Evolutionary conservation across 2,113 vertebrate genomes (phyloP).

Genomic region (Heloderma charlesbogerti): DNA sequence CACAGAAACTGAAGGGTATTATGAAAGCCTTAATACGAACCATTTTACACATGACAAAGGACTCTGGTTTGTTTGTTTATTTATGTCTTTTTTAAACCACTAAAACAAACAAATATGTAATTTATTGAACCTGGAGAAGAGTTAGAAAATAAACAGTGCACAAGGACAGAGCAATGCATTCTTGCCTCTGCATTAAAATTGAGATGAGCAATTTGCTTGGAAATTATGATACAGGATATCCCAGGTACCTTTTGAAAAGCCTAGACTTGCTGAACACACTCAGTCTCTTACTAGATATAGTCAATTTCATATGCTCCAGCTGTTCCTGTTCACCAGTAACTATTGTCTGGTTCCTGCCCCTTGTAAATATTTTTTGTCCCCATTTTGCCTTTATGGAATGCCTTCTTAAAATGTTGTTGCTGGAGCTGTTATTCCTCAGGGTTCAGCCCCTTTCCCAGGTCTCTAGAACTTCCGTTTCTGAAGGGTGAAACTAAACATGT

Average conservation of each 20-base stretch:
- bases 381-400: not conserved
- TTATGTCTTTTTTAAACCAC: conserved; percentile 32
- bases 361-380: not conserved
- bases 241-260: conserved; percentile 30
- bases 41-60: conserved; percentile 74
- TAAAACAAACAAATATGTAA: conserved; percentile 69
- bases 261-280: not conserved
- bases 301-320: not conserved
- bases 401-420: not conserved
- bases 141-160: conserved; percentile 50
- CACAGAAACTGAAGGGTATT: conserved; percentile 81
- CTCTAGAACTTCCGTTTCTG: not conserved
- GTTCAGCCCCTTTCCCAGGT: not conserved
- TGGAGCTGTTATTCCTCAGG: not conserved
- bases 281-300: not conserved
- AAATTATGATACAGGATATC: conserved; percentile 21
- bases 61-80: conserved; percentile 52
- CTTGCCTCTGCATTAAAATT: not conserved
- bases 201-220: conserved; percentile 14
- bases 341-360: not conserved
- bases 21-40: conserved; percentile 80
- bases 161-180: not conserved
- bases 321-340: not conserved
- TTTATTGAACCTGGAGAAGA: conserved; percentile 63
- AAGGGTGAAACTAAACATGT: not conserved